phyloP scores from a whole-genome alignment of 2,797 vertebrate species.

The Diplodus puntazzo region DNA sequence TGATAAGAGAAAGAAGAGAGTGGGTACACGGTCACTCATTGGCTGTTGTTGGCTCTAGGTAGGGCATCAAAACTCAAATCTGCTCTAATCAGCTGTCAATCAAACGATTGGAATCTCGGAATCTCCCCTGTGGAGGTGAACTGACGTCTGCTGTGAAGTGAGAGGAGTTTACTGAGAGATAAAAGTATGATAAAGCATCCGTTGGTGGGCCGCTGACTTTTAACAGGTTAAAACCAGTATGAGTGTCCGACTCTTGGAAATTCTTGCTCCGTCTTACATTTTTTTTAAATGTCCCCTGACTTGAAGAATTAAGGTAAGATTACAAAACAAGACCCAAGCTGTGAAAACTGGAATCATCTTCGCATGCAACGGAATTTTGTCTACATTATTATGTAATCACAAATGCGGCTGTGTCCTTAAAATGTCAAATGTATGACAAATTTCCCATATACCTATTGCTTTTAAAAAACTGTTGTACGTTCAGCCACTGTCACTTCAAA shows the following conservation, averaged over 20 bases:
- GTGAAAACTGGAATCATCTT: background rate
- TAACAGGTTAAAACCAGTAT: background rate
- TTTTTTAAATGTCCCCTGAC: background rate
- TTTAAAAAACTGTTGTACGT: conserved; percentile 15
- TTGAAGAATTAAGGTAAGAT: background rate
- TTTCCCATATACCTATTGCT: background rate
- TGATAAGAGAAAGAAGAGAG: too few species aligned
- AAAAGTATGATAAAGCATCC: too few species aligned
- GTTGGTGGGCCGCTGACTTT: too few species aligned
- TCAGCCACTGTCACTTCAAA: background rate
- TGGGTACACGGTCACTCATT: too few species aligned
- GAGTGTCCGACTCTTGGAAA: background rate
- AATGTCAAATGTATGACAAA: background rate
- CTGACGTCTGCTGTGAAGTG: too few species aligned
- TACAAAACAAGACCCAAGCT: background rate
- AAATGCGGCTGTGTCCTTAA: background rate
- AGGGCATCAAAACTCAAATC: too few species aligned
- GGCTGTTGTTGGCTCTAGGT: too few species aligned
- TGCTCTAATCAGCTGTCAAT: too few species aligned
- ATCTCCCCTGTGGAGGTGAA: too few species aligned
- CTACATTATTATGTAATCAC: background rate
- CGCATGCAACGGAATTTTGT: background rate
- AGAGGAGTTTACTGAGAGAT: too few species aligned
- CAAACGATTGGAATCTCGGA: too few species aligned
- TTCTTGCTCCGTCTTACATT: background rate